phyloP scores from a whole-genome alignment of 2,888 invertebrate genomes.

The Polydrusus cervinus region DNA sequence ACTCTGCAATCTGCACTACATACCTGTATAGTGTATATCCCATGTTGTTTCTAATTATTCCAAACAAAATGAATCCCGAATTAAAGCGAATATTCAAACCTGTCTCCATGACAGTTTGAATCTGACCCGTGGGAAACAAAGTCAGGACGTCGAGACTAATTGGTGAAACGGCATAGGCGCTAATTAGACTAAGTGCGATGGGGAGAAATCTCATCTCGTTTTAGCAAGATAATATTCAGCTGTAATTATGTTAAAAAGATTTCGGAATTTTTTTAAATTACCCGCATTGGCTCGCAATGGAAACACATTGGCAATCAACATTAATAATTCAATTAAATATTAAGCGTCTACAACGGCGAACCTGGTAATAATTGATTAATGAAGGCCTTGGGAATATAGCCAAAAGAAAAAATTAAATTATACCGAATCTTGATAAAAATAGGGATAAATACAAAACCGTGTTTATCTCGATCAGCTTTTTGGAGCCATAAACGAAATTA shows the following conservation, averaged over 20 bases:
- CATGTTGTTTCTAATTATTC: constrained; percentile 1
- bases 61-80: constrained; percentile 12
- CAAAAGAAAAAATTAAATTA: too few species aligned
- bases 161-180: constrained; percentile 28
- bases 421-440: too few species aligned
- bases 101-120: constrained; percentile 23
- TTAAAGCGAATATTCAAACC: constrained; percentile 13
- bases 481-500: too few species aligned
- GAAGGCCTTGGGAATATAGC: too few species aligned
- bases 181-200: constrained; percentile 32
- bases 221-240: constrained; percentile 10
- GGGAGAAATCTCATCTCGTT: constrained; percentile 27
- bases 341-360: too few species aligned
- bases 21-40: background rate
- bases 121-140: constrained; percentile 35
- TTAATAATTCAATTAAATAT: too few species aligned
- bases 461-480: too few species aligned
- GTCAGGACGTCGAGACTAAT: constrained; percentile 30
- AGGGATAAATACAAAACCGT: too few species aligned
- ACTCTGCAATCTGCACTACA: constrained; percentile 5
- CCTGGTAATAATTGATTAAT: too few species aligned
- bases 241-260: background rate
- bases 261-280: background rate
- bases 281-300: too few species aligned
- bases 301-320: too few species aligned